phyloP scores from a whole-genome alignment of 2,888 invertebrate genomes.

The Andrena praecox region DNA sequence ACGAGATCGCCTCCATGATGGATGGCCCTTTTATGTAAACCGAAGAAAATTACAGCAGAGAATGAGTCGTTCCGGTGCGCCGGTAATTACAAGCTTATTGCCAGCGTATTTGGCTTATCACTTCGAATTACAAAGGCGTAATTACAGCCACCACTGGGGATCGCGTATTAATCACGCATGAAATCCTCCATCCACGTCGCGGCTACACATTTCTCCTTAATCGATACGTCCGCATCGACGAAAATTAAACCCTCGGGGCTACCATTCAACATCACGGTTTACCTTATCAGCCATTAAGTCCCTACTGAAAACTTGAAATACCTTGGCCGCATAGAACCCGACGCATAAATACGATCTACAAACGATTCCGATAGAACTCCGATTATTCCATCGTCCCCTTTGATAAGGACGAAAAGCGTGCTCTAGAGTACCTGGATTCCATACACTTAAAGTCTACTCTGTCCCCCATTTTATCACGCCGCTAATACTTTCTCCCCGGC shows the following conservation, averaged over 20 bases:
- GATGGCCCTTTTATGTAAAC: slow-evolving; percentile 13
- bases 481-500: too few species aligned
- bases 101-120: slow-evolving; percentile 11
- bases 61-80: neutral
- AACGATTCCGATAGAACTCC: too few species aligned
- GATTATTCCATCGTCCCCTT: too few species aligned
- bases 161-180: neutral
- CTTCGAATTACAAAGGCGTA: slow-evolving; percentile 6
- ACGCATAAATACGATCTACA: too few species aligned
- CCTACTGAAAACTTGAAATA: too few species aligned
- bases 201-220: neutral
- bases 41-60: neutral
- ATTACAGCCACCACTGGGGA: neutral
- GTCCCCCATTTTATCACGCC: too few species aligned
- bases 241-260: neutral
- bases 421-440: too few species aligned
- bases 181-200: neutral
- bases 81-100: slow-evolving; percentile 15
- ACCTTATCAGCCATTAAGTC: too few species aligned
- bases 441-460: too few species aligned
- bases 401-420: too few species aligned
- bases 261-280: too few species aligned
- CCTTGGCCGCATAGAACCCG: too few species aligned
- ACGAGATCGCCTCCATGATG: neutral
- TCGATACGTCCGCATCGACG: neutral